These are phyloP conservation scores for Drosophila pseudoobscura DNA, from an alignment of 1,140 invertebrate species.

Conservation along the genomic window DNA sequence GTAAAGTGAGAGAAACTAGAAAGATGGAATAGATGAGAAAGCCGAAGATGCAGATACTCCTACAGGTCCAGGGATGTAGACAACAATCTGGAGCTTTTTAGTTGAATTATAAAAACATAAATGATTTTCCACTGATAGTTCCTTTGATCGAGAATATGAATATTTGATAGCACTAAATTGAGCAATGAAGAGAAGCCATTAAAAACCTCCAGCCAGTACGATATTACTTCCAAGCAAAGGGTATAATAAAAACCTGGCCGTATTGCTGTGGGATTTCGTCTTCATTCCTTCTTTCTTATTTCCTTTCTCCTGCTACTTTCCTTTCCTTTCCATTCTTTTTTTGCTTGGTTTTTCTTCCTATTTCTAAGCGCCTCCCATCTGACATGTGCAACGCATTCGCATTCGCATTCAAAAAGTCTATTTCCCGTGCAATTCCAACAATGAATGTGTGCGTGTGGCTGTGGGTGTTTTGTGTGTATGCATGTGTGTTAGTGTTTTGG, in stretches of 20 bases:
- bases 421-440: conserved; percentile 81
- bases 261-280: conserved; percentile 57
- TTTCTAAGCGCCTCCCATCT: conserved; percentile 72
- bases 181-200: too few species aligned
- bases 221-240: too few species aligned
- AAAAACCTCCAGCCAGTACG: too few species aligned
- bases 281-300: conserved; percentile 16
- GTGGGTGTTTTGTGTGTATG: conserved; percentile 38
- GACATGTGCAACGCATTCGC: conserved; percentile 76
- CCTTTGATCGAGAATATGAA: too few species aligned
- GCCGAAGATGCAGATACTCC: too few species aligned
- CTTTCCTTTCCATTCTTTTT: conserved; percentile 16
- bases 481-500: conserved; percentile 1
- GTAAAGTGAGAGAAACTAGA: conserved; percentile 25
- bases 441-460: conserved; percentile 45
- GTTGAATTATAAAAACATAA: too few species aligned
- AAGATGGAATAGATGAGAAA: not conserved
- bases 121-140: too few species aligned
- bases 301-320: conserved; percentile 24
- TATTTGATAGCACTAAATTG: too few species aligned
- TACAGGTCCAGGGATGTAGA: not conserved
- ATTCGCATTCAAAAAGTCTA: conserved; percentile 77
- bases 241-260: conserved; percentile 19
- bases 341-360: conserved; percentile 31
- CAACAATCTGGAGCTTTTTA: too few species aligned